Evolutionary conservation across 2,888 invertebrate species (phyloP).

Genomic region (Noctuana brunneofusca): DNA sequence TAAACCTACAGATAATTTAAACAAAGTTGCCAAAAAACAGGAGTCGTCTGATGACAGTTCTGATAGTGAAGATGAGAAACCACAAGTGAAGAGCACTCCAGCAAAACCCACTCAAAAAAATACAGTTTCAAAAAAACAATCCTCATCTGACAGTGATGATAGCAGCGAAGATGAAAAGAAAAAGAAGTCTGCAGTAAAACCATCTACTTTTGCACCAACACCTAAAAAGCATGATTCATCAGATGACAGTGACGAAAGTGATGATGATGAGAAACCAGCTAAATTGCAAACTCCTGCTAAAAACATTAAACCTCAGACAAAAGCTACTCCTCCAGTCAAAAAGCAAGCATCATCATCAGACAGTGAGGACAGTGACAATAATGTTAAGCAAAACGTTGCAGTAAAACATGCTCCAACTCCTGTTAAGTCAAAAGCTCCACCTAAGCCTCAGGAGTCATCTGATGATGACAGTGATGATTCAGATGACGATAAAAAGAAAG

Average conservation of each 20-base stretch:
- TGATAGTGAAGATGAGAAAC: conserved; percentile 58
- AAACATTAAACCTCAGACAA: conserved; percentile 44
- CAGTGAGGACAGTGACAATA: conserved; percentile 61
- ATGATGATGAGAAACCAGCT: conserved; percentile 48
- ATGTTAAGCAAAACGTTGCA: conserved; percentile 41
- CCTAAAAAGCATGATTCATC: conserved; percentile 55
- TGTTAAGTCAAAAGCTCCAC: conserved; percentile 7
- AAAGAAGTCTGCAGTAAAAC: conserved; percentile 39
- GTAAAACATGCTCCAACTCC: conserved; percentile 39
- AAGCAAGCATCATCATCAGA: conserved; percentile 67
- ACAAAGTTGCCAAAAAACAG: conserved; percentile 49
- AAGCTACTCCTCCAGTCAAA: conserved; percentile 33
- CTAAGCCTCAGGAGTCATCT: conserved; percentile 36
- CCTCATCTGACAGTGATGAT: conserved; percentile 58
- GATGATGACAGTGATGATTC: conserved; percentile 46
- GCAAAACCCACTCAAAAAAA: conserved; percentile 38
- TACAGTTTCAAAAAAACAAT: conserved; percentile 42
- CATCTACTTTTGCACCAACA: conserved; percentile 26
- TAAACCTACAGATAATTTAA: conserved; percentile 48
- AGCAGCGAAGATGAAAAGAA: conserved; percentile 49
- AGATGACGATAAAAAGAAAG: conserved; percentile 44
- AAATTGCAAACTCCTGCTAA: conserved; percentile 36
- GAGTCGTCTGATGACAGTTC: conserved; percentile 49
- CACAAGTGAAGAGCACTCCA: conserved; percentile 10
- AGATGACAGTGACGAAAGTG: conserved; percentile 57